Evolutionary conservation across 2,888 invertebrate genomes (phyloP).

Genomic region (Poecilus cupreus): DNA sequence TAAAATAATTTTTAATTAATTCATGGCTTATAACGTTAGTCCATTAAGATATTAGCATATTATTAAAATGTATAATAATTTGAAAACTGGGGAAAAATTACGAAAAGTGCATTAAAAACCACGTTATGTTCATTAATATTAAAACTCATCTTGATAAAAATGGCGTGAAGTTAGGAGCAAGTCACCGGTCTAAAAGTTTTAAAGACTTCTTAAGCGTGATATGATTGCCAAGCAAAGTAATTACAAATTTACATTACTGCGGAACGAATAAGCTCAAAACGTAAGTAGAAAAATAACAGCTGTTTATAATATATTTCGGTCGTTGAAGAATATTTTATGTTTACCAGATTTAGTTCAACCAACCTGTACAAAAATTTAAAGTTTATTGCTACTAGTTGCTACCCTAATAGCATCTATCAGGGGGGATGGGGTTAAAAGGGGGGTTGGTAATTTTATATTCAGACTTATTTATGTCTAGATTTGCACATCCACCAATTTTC

Average conservation of each 20-base stretch:
- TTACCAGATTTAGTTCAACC: too few species aligned
- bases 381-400: too few species aligned
- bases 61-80: background rate
- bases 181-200: slow-evolving; percentile 23
- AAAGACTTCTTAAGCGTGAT: slow-evolving; percentile 39
- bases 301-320: too few species aligned
- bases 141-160: slow-evolving; percentile 31
- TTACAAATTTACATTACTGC: slow-evolving; percentile 52
- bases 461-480: too few species aligned
- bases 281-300: slow-evolving; percentile 53
- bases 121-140: slow-evolving; percentile 50
- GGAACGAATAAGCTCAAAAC: slow-evolving; percentile 40
- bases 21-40: background rate
- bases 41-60: background rate
- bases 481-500: too few species aligned
- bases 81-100: background rate
- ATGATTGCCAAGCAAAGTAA: slow-evolving; percentile 52
- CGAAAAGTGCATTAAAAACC: background rate
- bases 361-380: too few species aligned
- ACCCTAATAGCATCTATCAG: too few species aligned
- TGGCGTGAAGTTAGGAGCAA: slow-evolving; percentile 5
- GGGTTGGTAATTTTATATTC: too few species aligned
- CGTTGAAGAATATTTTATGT: too few species aligned
- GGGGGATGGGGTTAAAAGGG: too few species aligned
- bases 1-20: background rate